These are phyloP conservation scores for Hypomesus transpacificus DNA, from an alignment of 2,113 vertebrate species.

Conservation along the genomic window DNA sequence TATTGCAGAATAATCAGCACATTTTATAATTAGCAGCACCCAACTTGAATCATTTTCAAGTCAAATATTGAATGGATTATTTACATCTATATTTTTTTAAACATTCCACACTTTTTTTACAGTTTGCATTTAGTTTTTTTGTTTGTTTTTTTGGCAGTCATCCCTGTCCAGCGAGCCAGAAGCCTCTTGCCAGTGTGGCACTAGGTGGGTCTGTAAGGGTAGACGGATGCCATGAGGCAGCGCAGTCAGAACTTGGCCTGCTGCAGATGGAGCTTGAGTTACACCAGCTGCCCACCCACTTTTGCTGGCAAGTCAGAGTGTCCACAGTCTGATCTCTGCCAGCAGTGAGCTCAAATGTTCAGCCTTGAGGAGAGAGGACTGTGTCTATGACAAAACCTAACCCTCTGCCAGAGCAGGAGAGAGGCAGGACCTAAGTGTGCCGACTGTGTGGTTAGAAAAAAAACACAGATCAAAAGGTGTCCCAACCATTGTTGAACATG, in stretches of 20 bases:
- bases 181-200: slow-evolving; percentile 32
- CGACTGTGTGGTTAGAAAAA: slow-evolving; percentile 36
- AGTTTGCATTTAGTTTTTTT: neutral
- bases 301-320: slow-evolving; percentile 64
- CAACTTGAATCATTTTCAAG: no score
- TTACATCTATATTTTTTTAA: no score
- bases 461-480: slow-evolving; percentile 54
- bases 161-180: no score
- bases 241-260: slow-evolving; percentile 61
- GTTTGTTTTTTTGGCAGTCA: slow-evolving; percentile 8
- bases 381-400: slow-evolving; percentile 59
- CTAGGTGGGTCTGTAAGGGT: slow-evolving; percentile 54
- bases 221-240: slow-evolving; percentile 57
- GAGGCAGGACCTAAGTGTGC: slow-evolving; percentile 30
- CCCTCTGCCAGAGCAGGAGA: slow-evolving; percentile 51
- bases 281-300: slow-evolving; percentile 72
- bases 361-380: slow-evolving; percentile 55
- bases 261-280: slow-evolving; percentile 59
- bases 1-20: no score
- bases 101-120: neutral
- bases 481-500: slow-evolving; percentile 50
- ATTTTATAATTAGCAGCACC: no score
- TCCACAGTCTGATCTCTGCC: slow-evolving; percentile 62
- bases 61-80: no score
- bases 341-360: slow-evolving; percentile 59